Base-by-base conservation (phyloP, 2,797 vertebrate species). In the Manis pentadactyla region DNA sequence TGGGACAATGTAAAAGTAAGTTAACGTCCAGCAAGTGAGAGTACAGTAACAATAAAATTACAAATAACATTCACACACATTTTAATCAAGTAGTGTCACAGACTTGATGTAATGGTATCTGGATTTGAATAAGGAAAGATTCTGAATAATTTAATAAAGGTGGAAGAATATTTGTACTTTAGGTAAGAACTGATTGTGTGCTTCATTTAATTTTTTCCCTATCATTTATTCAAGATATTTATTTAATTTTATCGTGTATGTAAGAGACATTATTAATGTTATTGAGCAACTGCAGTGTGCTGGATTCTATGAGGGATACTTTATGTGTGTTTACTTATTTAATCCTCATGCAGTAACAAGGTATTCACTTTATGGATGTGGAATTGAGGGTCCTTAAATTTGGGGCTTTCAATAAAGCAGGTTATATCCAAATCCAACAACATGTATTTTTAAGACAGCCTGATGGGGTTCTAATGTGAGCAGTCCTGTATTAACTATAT, bases 81-180 rank as follows among this genome's bases (percentile, higher is more conserved):
- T 79, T 89, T 88, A 59, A 64, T 69, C n/a, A 69, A 79, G 15
- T 4, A 57, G 9, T 66, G 34, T 95, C n/a, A 64, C 6, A 81
- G 37, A 83, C 34, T 66, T 64, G 68, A 81, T 46, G 66, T 34
- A 93, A 63, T 53, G 13, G 14, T 10, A 73, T 63, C 10, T 90
- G 39, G 17, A 55, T 11, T 89, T 23, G 66, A 90, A 77, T 53
- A 86, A 49, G 31, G 42, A 90, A 87, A 89, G 1, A n/a, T 31
- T 73, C 17, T 68, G 12, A 93, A 59, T 81, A 82, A 90, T 7
- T 88, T 73, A 49, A 69, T 77, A 61, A 93, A 94, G 63, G 59
- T 5, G 68, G 25, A 68, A 63, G 49, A 34, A 17, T 46, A 46
- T 46, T 46, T 46, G 46, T 46, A 11, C 46, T 46, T 46, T 46